Conservation (phyloP, 2,113 vertebrate species). For the Genyomyrus donnyi region DNA sequence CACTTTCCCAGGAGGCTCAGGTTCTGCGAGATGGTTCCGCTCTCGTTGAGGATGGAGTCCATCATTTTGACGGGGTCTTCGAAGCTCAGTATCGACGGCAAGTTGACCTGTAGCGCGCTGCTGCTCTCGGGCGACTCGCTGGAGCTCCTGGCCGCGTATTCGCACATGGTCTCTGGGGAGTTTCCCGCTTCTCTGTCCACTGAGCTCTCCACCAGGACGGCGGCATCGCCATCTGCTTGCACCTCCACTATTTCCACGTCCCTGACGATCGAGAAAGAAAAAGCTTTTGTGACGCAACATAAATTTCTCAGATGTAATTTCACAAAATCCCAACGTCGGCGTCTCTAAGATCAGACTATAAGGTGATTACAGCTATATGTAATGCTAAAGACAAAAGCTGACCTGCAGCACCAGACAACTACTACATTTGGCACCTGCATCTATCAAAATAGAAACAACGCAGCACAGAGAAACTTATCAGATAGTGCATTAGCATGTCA, state of each 20-base stretch:
- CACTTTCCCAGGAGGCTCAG: slow-evolving; percentile 94
- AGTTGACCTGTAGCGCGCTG: slow-evolving; percentile 73
- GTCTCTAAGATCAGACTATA: not conserved
- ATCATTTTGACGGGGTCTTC: slow-evolving; percentile 92
- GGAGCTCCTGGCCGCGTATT: slow-evolving; percentile 17
- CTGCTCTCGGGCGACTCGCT: slow-evolving; percentile 53
- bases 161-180: not conserved
- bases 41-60: slow-evolving; percentile 92
- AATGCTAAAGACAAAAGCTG: not conserved
- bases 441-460: not conserved
- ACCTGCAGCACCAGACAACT: not conserved
- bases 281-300: not conserved
- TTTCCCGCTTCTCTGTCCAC: slow-evolving; percentile 26
- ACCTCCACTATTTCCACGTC: slow-evolving; percentile 83
- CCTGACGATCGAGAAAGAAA: slow-evolving; percentile 37
- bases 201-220: slow-evolving; percentile 41
- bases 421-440: not conserved
- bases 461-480: not conserved
- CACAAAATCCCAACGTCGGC: not conserved
- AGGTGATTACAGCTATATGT: not conserved
- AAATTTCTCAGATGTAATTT: not conserved
- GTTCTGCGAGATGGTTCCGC: slow-evolving; percentile 79
- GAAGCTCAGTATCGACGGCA: slow-evolving; percentile 59
- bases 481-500: not conserved
- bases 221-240: slow-evolving; percentile 61